Base-by-base conservation (phyloP, 2,888 invertebrate species). In the Atethmia centrago region DNA sequence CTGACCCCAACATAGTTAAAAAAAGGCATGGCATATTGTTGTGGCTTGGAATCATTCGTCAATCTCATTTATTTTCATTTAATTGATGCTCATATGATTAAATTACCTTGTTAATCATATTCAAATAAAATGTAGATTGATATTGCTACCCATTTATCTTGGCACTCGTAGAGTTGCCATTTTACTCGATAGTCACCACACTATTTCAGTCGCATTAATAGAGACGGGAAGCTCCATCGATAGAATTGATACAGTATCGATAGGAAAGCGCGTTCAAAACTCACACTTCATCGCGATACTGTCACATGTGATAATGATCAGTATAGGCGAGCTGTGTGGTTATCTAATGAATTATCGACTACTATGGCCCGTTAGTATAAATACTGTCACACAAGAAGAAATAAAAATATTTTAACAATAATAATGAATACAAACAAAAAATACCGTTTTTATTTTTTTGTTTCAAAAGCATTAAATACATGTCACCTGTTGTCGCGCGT, bases 241-340 rank as follows among this genome's bases (percentile, higher is more conserved):
- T 65, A 61, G n/a, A 42, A n/a, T 65, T 63, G 65, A 69, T 53
- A 65, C 56, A 49, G 14, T 47, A 69, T 70, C 69, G 53, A 77
- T 70, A 63, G 45, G 65, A 58, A 79, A 65, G 61, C 55, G 59
- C 61, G 56, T 53, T 82, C 47, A 65, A 31, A 45, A 45, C 69
- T 77, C 45, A 77, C 65, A 62, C 58, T 82, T 62, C 25, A 69
- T 62, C 56, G 40, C 47, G 82, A 78, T 78, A 77, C 14, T 68
- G 82, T 79, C 79, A 51, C 55, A 51, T 76, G 56, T 82, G 83
- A 69, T 82, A 53, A 10, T 47, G 36, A 62, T 82, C 62, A 31
- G 63, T 53, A 69, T 51, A 49, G 56, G 40, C 14, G 19, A 63
- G 62, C 51, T 51, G 40, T 47, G 45, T 45, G 14, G 5, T 16